A percentile compares a stretch with the other conserved stretches of the same genome.
These are phyloP conservation scores for Myoxocephalus aenaeus DNA, from an alignment of 2,797 vertebrate genomes.

Conservation along the genomic window DNA sequence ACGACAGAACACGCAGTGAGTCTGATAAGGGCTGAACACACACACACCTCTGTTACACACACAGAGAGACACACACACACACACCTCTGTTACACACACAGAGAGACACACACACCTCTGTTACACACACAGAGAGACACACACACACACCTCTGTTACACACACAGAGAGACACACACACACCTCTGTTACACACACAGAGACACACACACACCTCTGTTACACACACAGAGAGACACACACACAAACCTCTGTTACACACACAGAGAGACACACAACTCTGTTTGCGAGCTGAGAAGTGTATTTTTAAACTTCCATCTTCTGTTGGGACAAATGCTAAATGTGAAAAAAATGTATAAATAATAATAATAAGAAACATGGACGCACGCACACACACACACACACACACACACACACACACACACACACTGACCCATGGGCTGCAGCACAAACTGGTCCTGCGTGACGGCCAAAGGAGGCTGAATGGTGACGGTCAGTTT, in stretches of 20 bases:
- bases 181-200: constrained; percentile 2
- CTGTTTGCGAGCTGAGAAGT: no score
- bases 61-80: no score
- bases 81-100: no score
- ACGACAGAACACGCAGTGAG: constrained; percentile 25
- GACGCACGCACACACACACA: neutral
- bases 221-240: constrained; percentile 21
- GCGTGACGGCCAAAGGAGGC: constrained; percentile 87
- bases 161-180: constrained; percentile 25
- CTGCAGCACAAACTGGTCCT: constrained; percentile 89
- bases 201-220: neutral
- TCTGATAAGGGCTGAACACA: constrained; percentile 58
- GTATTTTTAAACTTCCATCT: no score
- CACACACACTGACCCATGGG: constrained; percentile 85
- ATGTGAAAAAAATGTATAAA: no score
- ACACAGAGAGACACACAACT: constrained; percentile 33
- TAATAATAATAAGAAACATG: no score
- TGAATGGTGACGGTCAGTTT: constrained; percentile 88
- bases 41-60: constrained; percentile 24
- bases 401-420: constrained; percentile 2
- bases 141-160: constrained; percentile 13
- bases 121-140: neutral
- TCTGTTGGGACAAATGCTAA: no score
- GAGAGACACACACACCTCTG: no score
- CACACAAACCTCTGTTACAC: neutral